Conservation (phyloP, 2,888 invertebrate genomes). For the Eustalomyia histrio region DNA sequence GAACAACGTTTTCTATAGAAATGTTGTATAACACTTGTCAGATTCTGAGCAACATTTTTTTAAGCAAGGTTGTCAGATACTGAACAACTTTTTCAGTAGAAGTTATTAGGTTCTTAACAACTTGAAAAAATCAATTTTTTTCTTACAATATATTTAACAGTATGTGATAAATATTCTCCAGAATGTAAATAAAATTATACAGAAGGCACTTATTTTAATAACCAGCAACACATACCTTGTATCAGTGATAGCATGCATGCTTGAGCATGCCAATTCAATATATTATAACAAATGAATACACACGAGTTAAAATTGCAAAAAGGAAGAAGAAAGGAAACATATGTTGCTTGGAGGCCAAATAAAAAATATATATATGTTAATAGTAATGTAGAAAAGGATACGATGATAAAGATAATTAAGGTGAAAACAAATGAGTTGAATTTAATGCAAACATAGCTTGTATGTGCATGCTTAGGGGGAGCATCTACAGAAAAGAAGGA, state of each 20-base stretch:
- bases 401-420: slow-evolving; percentile 51
- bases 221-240: background rate
- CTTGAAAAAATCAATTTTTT: no score
- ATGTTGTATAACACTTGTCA: no score
- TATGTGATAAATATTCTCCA: background rate
- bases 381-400: slow-evolving; percentile 43
- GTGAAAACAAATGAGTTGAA: slow-evolving; percentile 45
- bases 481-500: background rate
- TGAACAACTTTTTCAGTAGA: no score
- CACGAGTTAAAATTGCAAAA: slow-evolving; percentile 35
- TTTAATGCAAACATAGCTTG: slow-evolving; percentile 24
- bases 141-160: no score
- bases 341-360: slow-evolving; percentile 50
- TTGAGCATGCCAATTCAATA: slow-evolving; percentile 47
- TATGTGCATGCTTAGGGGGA: background rate
- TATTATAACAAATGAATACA: slow-evolving; percentile 46
- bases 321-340: slow-evolving; percentile 38
- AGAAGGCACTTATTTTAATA: background rate
- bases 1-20: no score
- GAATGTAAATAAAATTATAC: background rate
- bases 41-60: no score
- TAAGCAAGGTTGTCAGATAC: no score
- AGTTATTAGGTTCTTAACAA: no score
- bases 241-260: background rate
- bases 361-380: slow-evolving; percentile 8